These are phyloP conservation scores for Aphaenogaster floridana DNA, from an alignment of 1,140 invertebrate species.

Conservation along the genomic window DNA sequence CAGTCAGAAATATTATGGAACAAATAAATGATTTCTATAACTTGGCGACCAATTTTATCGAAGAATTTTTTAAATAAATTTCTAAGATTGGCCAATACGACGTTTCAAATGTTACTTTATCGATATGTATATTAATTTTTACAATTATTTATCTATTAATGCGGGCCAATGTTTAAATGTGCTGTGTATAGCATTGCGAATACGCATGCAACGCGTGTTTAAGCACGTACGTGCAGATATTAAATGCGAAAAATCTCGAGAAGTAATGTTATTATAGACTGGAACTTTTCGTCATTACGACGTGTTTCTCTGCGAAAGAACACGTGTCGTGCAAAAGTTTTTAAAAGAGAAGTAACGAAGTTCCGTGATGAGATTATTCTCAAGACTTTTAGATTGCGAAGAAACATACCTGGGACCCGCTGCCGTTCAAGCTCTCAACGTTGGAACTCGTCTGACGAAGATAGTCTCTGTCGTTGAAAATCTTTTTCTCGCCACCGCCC, in stretches of 20 bases:
- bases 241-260: slow-evolving; percentile 59
- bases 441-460: slow-evolving; percentile 93
- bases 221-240: slow-evolving; percentile 58
- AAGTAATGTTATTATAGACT: neutral
- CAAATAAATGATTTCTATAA: neutral
- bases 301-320: neutral
- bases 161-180: neutral
- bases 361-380: slow-evolving; percentile 1
- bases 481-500: slow-evolving; percentile 97
- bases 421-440: slow-evolving; percentile 88
- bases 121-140: neutral
- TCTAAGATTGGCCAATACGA: neutral
- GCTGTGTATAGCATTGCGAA: slow-evolving; percentile 25
- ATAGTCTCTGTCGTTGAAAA: slow-evolving; percentile 98
- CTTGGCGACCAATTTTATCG: neutral
- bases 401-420: slow-evolving; percentile 89
- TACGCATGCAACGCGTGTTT: slow-evolving; percentile 69
- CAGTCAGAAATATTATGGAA: neutral
- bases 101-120: neutral
- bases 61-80: neutral
- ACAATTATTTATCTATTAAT: neutral
- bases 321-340: neutral
- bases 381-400: slow-evolving; percentile 47
- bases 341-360: neutral
- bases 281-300: neutral